These are phyloP conservation scores for Propsilocerus akamusi DNA, from an alignment of 1,140 invertebrate species.

Conservation along the genomic window DNA sequence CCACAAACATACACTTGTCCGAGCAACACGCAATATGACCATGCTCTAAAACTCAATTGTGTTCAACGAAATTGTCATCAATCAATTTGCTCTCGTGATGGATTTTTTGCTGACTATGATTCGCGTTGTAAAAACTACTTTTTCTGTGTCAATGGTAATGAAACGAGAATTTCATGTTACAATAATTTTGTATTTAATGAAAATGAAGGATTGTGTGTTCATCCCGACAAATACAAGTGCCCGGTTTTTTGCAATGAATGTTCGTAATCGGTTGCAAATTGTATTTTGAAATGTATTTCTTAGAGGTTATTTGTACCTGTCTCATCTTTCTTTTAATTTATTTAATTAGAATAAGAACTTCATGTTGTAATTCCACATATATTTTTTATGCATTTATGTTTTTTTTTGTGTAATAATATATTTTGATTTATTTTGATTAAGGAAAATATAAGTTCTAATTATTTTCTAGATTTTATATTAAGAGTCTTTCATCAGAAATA, in stretches of 20 bases:
- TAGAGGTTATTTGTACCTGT: too few species aligned
- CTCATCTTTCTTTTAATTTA: too few species aligned
- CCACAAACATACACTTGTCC: slow-evolving; percentile 21
- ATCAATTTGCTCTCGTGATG: slow-evolving; percentile 24
- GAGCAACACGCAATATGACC: slow-evolving; percentile 16
- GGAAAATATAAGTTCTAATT: too few species aligned
- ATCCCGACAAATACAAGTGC: neutral
- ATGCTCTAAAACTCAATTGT: slow-evolving; percentile 10
- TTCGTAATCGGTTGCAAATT: too few species aligned
- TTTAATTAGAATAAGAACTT: too few species aligned
- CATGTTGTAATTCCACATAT: too few species aligned
- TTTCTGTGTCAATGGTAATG: slow-evolving; percentile 28
- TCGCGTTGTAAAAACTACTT: slow-evolving; percentile 33
- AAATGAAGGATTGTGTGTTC: neutral
- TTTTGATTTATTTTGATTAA: too few species aligned
- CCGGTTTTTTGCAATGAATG: neutral
- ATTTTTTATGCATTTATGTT: too few species aligned
- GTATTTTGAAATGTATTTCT: too few species aligned
- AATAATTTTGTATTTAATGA: slow-evolving; percentile 1
- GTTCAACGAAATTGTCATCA: slow-evolving; percentile 10
- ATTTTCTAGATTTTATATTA: too few species aligned
- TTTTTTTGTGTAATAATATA: too few species aligned
- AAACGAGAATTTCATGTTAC: slow-evolving; percentile 22
- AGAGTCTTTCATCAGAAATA: too few species aligned
- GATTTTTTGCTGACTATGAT: slow-evolving; percentile 29